These are phyloP conservation scores for Anguilla rostrata DNA, from an alignment of 2,113 vertebrate genomes.

Conservation along the genomic window DNA sequence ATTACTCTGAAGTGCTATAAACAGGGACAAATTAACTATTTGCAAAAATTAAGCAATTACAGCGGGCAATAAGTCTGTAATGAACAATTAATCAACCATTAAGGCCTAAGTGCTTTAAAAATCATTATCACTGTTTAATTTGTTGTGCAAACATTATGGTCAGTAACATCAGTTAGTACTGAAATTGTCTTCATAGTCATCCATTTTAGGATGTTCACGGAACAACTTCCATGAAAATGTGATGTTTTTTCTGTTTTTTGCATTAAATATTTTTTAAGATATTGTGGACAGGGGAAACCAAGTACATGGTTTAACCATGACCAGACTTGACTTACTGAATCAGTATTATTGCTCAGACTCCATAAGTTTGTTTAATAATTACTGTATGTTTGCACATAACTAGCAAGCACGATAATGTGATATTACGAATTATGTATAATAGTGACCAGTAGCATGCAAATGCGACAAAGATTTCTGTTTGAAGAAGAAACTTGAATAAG, in stretches of 20 bases:
- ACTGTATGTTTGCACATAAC: too few species aligned
- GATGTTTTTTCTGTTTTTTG: too few species aligned
- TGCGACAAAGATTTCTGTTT: too few species aligned
- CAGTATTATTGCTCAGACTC: neutral
- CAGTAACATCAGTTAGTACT: slow-evolving; percentile 30
- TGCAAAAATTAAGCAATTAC: slow-evolving; percentile 48
- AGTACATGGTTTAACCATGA: neutral
- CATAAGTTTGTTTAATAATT: too few species aligned
- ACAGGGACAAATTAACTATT: slow-evolving; percentile 43
- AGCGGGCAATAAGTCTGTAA: slow-evolving; percentile 43
- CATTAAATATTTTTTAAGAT: too few species aligned
- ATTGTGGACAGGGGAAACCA: neutral
- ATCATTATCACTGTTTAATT: slow-evolving; percentile 34
- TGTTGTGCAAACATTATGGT: slow-evolving; percentile 45
- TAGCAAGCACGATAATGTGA: too few species aligned
- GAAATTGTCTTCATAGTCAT: slow-evolving; percentile 29
- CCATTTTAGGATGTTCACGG: slow-evolving; percentile 9
- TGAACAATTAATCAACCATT: slow-evolving; percentile 55
- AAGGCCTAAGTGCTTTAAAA: slow-evolving; percentile 43
- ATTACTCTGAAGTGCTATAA: slow-evolving; percentile 38
- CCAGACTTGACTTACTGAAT: neutral
- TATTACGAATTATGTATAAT: too few species aligned
- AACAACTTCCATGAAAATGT: neutral
- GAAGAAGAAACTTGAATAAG: too few species aligned
- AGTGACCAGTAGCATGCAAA: too few species aligned